These are phyloP conservation scores for Nipponia nippon DNA, from an alignment of 2,113 vertebrate species.

Conservation along the genomic window DNA sequence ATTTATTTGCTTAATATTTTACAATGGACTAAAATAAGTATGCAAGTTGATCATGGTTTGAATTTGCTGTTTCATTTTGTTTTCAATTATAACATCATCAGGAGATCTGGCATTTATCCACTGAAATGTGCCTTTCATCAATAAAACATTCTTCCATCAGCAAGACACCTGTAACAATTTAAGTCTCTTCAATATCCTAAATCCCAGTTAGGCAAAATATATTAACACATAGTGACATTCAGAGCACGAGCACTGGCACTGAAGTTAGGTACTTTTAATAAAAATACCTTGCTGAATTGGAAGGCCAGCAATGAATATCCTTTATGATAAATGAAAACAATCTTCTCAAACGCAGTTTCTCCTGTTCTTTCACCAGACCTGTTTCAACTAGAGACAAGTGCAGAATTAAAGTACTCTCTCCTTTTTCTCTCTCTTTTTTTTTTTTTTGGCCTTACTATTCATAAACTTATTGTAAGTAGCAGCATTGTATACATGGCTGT, in stretches of 20 bases:
- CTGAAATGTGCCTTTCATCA: constrained; percentile 4
- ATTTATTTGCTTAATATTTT: not conserved
- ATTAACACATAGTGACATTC: not conserved
- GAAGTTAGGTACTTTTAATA: not conserved
- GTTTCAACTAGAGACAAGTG: not conserved
- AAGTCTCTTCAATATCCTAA: not conserved
- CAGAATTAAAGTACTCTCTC: not conserved
- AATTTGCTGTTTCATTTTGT: constrained; percentile 11
- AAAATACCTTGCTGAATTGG: not conserved
- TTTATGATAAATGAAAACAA: constrained; percentile 23
- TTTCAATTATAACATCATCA: constrained; percentile 34
- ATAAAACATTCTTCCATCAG: constrained; percentile 5
- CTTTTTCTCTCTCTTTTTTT: fast-evolving
- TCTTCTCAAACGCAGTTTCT: not conserved
- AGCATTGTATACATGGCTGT: not conserved
- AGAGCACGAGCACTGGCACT: not conserved
- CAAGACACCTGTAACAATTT: not conserved
- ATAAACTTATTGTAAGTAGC: not conserved
- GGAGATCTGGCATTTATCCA: constrained; percentile 6
- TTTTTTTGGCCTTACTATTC: not conserved
- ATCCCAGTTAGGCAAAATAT: not conserved
- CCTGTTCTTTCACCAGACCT: not conserved
- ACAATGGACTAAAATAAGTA: not conserved
- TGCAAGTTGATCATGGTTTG: not conserved
- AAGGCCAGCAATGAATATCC: not conserved